Evolutionary conservation across 2,888 invertebrate species (phyloP).

Genomic region (Tenthredo livida): DNA sequence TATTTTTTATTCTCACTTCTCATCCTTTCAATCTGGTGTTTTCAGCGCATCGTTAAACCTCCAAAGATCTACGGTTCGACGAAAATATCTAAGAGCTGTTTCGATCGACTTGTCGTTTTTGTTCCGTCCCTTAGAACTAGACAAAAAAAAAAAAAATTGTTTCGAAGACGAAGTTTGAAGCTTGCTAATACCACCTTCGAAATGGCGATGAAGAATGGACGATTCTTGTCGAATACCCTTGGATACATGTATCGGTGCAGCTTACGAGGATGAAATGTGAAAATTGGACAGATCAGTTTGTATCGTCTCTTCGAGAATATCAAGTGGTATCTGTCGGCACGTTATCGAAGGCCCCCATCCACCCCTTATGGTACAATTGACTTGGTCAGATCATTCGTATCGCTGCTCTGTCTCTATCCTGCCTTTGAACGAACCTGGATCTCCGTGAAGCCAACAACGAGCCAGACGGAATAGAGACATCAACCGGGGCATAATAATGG

Average conservation of each 20-base stretch:
- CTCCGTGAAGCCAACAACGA: slow-evolving; percentile 53
- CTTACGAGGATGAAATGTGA: neutral
- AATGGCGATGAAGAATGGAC: neutral
- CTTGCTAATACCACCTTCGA: neutral
- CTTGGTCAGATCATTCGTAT: slow-evolving; percentile 24
- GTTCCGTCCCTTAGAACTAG: neutral
- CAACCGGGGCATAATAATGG: slow-evolving; percentile 65
- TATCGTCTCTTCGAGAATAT: neutral
- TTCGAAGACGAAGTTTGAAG: neutral
- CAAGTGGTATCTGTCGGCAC: neutral
- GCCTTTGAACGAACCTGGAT: slow-evolving; percentile 48
- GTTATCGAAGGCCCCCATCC: slow-evolving; percentile 14
- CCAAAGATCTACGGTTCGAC: neutral
- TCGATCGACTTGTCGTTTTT: neutral
- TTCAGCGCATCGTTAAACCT: neutral
- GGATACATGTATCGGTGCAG: no score
- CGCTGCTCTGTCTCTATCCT: neutral
- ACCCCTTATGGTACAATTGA: slow-evolving; percentile 21
- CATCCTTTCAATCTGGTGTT: neutral
- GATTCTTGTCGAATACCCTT: neutral
- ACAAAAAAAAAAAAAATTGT: neutral
- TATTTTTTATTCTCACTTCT: neutral
- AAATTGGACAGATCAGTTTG: neutral
- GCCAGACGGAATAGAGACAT: slow-evolving; percentile 64
- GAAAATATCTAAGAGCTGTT: neutral